These are phyloP conservation scores for Corydoras maculifer DNA, from an alignment of 2,113 vertebrate species.

Conservation along the genomic window DNA sequence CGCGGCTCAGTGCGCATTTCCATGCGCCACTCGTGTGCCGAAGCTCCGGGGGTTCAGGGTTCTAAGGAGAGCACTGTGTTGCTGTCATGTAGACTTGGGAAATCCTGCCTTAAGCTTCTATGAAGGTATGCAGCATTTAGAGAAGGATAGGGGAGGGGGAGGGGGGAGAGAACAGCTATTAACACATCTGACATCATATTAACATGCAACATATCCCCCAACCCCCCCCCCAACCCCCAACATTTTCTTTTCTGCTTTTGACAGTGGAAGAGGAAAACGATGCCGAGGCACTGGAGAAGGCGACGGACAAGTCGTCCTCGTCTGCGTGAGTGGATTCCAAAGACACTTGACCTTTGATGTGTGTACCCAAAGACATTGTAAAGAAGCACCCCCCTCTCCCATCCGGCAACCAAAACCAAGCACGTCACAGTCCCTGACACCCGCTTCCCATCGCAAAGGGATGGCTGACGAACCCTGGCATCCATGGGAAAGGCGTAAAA, in stretches of 20 bases:
- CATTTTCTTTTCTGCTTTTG: conserved; percentile 50
- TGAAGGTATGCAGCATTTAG: neutral
- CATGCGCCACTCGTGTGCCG: conserved; percentile 20
- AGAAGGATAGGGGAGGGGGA: too few species aligned
- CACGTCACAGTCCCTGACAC: conserved; percentile 50
- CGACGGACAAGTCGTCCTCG: conserved; percentile 64
- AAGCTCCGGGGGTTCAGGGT: neutral
- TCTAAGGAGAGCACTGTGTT: neutral
- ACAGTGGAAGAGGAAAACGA: conserved; percentile 68
- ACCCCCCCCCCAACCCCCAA: conserved; percentile 39
- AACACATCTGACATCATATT: neutral
- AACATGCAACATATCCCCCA: conserved; percentile 7
- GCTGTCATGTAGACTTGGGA: neutral
- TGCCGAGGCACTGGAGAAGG: conserved; percentile 59
- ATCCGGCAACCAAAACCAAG: conserved; percentile 67
- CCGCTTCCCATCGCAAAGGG: conserved; percentile 36
- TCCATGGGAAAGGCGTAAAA: neutral
- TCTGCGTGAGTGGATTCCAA: conserved; percentile 57
- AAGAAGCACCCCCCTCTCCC: conserved; percentile 66
- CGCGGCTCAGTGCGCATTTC: neutral
- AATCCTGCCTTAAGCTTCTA: neutral
- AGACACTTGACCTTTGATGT: conserved; percentile 63
- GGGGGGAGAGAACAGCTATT: too few species aligned
- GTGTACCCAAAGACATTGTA: conserved; percentile 73
- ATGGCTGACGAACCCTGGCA: conserved; percentile 38